phyloP scores from a whole-genome alignment of 2,888 invertebrate genomes.

The Dynastes tityus region DNA sequence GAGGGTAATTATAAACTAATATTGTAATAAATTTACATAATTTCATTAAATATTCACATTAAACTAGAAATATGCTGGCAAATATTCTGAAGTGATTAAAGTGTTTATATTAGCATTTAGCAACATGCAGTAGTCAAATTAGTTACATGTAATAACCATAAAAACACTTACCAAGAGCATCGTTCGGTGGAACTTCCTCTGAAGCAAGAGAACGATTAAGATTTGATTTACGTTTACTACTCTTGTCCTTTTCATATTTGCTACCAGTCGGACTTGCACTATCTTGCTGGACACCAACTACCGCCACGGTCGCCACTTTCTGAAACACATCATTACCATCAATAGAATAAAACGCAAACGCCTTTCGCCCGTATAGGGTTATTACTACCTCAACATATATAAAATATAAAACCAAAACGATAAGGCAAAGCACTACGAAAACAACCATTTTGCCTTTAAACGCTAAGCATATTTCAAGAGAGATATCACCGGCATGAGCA shows the following conservation, averaged over 20 bases:
- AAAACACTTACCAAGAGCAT: conserved; percentile 59
- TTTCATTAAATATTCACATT: no score
- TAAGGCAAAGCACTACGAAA: conserved; percentile 2
- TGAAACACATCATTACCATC: conserved; percentile 56
- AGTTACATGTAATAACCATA: no score
- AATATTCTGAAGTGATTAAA: no score
- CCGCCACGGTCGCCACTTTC: conserved; percentile 63
- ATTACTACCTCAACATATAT: conserved; percentile 28
- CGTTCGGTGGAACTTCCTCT: conserved; percentile 68
- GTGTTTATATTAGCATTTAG: no score
- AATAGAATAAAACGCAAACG: conserved; percentile 33
- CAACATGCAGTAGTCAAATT: no score
- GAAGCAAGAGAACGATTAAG: conserved; percentile 74
- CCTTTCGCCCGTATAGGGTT: not conserved
- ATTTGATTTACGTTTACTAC: conserved; percentile 78
- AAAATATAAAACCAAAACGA: conserved; percentile 3
- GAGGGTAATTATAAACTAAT: no score
- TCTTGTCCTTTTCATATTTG: conserved; percentile 75
- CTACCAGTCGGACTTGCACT: conserved; percentile 56
- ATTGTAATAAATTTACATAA: no score
- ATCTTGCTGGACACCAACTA: conserved; percentile 61
- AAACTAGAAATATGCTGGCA: no score
- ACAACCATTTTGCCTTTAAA: conserved; percentile 10
- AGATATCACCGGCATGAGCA: not conserved
- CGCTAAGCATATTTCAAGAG: not conserved